phyloP scores from a whole-genome alignment of 2,113 vertebrate genomes.

The Muntiacus muntjak region DNA sequence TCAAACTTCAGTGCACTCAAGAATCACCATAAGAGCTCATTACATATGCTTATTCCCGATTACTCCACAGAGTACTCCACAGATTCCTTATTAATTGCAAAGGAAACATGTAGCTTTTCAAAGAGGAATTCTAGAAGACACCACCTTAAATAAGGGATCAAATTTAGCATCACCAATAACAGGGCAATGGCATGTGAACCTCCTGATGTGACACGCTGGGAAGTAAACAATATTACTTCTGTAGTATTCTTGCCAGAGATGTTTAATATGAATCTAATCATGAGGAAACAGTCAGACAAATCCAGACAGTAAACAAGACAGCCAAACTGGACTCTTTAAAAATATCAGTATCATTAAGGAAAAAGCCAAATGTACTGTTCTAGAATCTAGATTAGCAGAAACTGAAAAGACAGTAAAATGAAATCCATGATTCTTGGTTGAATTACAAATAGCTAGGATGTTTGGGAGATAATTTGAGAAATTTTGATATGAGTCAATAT shows the following conservation, averaged over 20 bases:
- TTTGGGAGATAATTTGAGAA: conserved; percentile 20
- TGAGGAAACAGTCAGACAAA: conserved; percentile 15
- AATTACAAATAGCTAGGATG: conserved; percentile 4
- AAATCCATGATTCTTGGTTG: conserved; percentile 17
- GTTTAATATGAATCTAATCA: conserved; percentile 15
- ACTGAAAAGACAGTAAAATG: conserved; percentile 4
- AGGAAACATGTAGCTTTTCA: conserved; percentile 24
- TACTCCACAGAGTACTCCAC: not conserved
- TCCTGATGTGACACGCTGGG: not conserved
- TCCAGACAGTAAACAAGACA: not conserved
- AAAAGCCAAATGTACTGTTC: not conserved
- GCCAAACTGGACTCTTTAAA: not conserved
- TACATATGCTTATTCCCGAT: not conserved
- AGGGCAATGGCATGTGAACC: not conserved
- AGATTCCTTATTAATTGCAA: conserved; percentile 23
- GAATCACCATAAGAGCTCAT: not conserved
- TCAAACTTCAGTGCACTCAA: not conserved
- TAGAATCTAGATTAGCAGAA: not conserved
- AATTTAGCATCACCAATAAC: not conserved
- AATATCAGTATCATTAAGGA: not conserved
- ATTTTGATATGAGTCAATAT: not conserved
- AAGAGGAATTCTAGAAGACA: conserved; percentile 17
- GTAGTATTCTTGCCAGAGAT: not conserved
- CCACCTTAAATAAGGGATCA: not conserved
- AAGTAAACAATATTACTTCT: not conserved